Evolutionary conservation across 2,888 invertebrate genomes (phyloP).

Genomic region (Drosophila falleni): DNA sequence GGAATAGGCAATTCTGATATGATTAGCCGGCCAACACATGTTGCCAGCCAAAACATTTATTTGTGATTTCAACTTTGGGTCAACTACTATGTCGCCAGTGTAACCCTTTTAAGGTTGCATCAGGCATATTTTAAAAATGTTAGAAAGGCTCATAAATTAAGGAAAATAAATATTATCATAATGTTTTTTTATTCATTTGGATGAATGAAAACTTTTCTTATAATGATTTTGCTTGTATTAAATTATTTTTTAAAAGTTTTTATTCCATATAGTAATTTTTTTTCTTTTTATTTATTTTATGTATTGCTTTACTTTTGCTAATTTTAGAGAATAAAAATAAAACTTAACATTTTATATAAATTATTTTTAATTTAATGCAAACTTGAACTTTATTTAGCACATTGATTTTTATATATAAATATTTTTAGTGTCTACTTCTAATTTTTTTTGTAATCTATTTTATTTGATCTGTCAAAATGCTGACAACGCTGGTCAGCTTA

Average conservation of each 20-base stretch:
- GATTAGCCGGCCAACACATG: constrained; percentile 55
- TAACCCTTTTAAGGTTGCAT: neutral
- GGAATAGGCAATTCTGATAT: constrained; percentile 45
- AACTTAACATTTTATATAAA: too few species aligned
- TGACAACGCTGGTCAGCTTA: neutral
- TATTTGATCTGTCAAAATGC: neutral
- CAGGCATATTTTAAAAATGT: too few species aligned
- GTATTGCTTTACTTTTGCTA: too few species aligned
- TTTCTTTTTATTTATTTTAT: too few species aligned
- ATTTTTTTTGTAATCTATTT: too few species aligned
- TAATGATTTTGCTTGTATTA: too few species aligned
- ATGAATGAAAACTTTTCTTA: too few species aligned
- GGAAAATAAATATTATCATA: too few species aligned
- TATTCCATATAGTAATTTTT: too few species aligned
- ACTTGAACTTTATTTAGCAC: neutral
- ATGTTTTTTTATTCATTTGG: too few species aligned
- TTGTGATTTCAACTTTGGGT: constrained; percentile 63
- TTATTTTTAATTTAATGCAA: neutral
- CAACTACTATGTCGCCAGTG: constrained; percentile 26
- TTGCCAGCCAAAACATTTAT: constrained; percentile 50
- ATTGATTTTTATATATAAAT: neutral
- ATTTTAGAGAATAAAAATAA: too few species aligned
- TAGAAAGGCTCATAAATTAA: too few species aligned
- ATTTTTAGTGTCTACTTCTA: neutral
- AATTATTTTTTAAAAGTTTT: neutral